A percentile compares a stretch with the other conserved stretches of the same genome.
Conservation (phyloP, 2,797 vertebrate species). For the Platalea minor region DNA sequence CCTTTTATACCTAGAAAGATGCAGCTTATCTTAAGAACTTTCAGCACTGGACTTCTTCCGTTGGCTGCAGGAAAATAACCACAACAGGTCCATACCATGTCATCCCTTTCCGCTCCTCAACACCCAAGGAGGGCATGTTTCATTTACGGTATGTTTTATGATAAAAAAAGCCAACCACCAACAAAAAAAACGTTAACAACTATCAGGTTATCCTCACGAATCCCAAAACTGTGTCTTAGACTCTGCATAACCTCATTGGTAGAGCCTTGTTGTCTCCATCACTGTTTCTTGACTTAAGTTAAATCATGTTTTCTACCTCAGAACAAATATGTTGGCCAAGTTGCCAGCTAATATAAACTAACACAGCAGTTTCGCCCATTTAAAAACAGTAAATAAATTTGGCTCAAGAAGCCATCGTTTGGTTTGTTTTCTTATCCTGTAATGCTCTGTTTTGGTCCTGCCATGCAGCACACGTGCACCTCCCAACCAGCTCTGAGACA, state of each 20-base stretch:
- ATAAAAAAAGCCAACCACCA: background rate
- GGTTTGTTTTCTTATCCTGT: background rate
- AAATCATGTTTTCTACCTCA: background rate
- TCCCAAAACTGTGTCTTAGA: background rate
- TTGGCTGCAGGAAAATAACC: background rate
- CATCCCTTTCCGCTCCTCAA: background rate
- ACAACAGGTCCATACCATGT: background rate
- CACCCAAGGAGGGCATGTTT: background rate
- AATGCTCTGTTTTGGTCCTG: background rate
- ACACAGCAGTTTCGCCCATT: background rate
- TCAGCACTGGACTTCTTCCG: background rate
- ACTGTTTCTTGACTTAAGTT: background rate
- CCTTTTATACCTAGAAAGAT: background rate
- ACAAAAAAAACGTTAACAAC: background rate
- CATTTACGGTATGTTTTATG: background rate
- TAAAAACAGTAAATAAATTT: background rate
- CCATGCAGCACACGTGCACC: rapidly evolving
- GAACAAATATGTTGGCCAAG: background rate
- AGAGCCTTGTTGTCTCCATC: background rate
- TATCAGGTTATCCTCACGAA: rapidly evolving
- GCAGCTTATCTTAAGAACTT: background rate
- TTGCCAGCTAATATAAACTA: background rate
- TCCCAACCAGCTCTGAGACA: background rate
- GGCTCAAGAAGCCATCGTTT: background rate
- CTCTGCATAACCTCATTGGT: background rate